Base-by-base conservation (phyloP, 2,113 vertebrate genomes). In the Sorex araneus region DNA sequence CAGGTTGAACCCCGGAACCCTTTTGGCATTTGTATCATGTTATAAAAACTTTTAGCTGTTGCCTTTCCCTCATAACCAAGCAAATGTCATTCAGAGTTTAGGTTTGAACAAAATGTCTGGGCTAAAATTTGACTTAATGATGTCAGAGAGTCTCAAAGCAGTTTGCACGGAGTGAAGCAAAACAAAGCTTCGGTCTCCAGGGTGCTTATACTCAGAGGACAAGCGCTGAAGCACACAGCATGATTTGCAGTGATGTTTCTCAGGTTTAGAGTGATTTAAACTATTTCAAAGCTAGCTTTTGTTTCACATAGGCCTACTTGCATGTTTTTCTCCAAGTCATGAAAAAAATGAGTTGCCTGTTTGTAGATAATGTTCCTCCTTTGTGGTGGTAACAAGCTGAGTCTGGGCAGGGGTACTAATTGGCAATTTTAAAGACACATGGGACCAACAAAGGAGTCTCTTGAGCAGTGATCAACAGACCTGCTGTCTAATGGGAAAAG, bases 121-220 rank as follows among this genome's bases (percentile, higher is more conserved):
- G 85, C 90, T 97, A 89, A 96, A 96, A 96, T 96, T 96, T 97
- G 96, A 92, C 92, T 50, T 93, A 95, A 91, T 95, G 95, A 94
- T 93, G 96, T 92, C 95, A 96, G 66, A 93, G 85, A 81, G 71
- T 93, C 94, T 95, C 95, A 85, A 84, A 96, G 92, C 95, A 97
- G 94, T 92, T 96, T 95, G 86, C 76, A 90, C 88, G 85, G 84
- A 94, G 94, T 11, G 3, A 93, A 95, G 91, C 94, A 95, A 97
- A 97, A 97, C 7, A 92, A 94, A 27, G 78, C 85, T 28, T 83
- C 3, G 18, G 73, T 80, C 95, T 94, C 94, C 78, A 47, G 94
- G 95, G 95, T 90, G 66, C 81, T 94, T 87, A 32, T 87, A 8
- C 95, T 96, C 87, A 64, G 71, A 34, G 89, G 91, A 95, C 91